A percentile compares a stretch with the other conserved stretches of the same genome.
Evolutionary conservation across 1,140 invertebrate genomes (phyloP).

Genomic region (Leguminivora glycinivorella): DNA sequence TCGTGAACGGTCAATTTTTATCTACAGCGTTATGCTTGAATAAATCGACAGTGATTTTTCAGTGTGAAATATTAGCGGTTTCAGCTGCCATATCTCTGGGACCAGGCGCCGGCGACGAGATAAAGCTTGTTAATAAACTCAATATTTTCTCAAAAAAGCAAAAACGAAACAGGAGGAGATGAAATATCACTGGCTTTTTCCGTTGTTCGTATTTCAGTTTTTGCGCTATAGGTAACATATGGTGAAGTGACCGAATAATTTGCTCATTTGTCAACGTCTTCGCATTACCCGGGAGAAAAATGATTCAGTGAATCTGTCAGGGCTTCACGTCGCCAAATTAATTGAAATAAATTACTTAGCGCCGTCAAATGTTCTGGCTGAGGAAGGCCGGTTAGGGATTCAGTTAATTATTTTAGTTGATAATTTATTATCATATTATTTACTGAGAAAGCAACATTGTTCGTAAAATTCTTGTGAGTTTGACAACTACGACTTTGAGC

Average conservation of each 20-base stretch:
- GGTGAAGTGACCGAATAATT: constrained; percentile 66
- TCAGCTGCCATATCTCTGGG: constrained; percentile 51
- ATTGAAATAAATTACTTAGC: constrained; percentile 67
- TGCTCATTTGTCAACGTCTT: constrained; percentile 67
- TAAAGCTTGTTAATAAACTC: constrained; percentile 52
- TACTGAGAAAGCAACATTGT: neutral
- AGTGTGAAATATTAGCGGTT: constrained; percentile 63
- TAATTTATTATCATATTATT: neutral
- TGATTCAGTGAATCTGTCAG: constrained; percentile 68
- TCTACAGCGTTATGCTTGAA: constrained; percentile 56
- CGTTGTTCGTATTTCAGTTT: constrained; percentile 25
- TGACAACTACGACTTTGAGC: too few species aligned
- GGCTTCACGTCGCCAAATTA: constrained; percentile 60
- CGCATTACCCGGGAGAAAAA: constrained; percentile 60
- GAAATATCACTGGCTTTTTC: constrained; percentile 31
- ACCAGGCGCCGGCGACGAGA: constrained; percentile 39
- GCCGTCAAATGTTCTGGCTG: constrained; percentile 49
- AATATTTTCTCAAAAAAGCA: constrained; percentile 44
- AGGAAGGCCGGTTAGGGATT: neutral
- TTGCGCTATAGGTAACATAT: constrained; percentile 35
- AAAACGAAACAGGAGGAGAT: constrained; percentile 32
- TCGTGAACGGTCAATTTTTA: constrained; percentile 62
- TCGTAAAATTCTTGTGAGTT: too few species aligned
- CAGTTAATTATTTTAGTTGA: constrained; percentile 9
- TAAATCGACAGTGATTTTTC: constrained; percentile 68